A percentile compares a stretch with the other conserved stretches of the same genome.
These are phyloP conservation scores for Pycnonotus jocosus DNA, from an alignment of 2,113 vertebrate species.

Conservation along the genomic window DNA sequence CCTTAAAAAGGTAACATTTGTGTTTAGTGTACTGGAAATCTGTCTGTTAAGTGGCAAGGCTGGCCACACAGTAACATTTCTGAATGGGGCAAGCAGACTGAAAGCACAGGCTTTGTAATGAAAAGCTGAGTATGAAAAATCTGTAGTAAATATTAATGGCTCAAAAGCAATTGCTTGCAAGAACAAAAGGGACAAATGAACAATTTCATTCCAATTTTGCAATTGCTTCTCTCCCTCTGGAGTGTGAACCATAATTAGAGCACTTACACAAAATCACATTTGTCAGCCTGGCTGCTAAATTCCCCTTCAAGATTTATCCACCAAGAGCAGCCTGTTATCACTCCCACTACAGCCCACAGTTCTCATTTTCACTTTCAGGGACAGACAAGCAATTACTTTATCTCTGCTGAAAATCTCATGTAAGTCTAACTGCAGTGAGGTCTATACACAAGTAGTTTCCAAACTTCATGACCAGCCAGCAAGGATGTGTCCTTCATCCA, in stretches of 20 bases:
- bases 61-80: background rate
- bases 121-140: background rate
- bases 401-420: background rate
- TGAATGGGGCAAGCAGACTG: background rate
- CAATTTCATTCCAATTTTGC: constrained; percentile 22
- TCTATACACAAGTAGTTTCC: background rate
- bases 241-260: constrained; percentile 39
- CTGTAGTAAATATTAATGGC: background rate
- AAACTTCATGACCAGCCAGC: background rate
- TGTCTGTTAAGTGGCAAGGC: background rate
- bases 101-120: background rate
- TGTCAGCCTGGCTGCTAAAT: constrained; percentile 25
- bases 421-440: background rate
- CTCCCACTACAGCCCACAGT: background rate
- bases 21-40: background rate
- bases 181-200: constrained; percentile 48
- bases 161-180: constrained; percentile 35
- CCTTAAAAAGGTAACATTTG: background rate
- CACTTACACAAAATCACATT: constrained; percentile 37
- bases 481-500: background rate
- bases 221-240: constrained; percentile 21
- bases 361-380: constrained; percentile 9
- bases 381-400: constrained; percentile 1
- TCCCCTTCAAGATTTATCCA: constrained; percentile 22
- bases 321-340: constrained; percentile 10